Evolutionary conservation across 1,140 invertebrate genomes (phyloP), one percentile per base, ranked within the genome.

Genomic region (Luehdorfia chinensis): DNA sequence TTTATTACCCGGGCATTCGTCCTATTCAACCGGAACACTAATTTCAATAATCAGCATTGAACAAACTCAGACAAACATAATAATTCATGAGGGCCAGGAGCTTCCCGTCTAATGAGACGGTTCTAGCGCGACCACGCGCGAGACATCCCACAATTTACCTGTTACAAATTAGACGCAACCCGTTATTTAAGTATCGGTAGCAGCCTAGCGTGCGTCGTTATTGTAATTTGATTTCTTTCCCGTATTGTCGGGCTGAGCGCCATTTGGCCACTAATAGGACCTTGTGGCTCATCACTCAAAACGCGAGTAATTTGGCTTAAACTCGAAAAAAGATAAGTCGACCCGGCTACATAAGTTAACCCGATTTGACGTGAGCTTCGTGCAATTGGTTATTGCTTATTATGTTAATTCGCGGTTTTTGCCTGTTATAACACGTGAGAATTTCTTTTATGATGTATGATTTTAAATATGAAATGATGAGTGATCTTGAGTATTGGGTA

Each of bases 141-240:
- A 57, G 64, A 60, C 67, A 74, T 76, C 74, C 59, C 59, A 62
- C 66, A 73, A 77, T 75, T 71, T 72, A 65, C 61, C 72, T 77
- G 59, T 74, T 79, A 77, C 67, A 78, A 77, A 77, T 81, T 81
- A 84, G 76, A 79, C 63, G 52, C 51, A 83, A 80, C 78, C 75
- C 75, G 70, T 79, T 75, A 84, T 76, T 70, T 74, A 57, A 59
- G 65, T 74, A 80, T 75, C 72, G 73, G 78, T 76, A 72, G 80
- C 55, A 50, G 43, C 37, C 68, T 83, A 70, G 75, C 76, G 76
- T 85, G 81, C 66, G 58, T 78, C 64, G 69, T 84, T 81, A 79
- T 66, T 62, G 66, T 76, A 80, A 85, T 85, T 80, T 75, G 76
- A 81, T 83, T 81, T 83, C 67, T 72, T 78, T 73, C 66, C 73